Percentiles rank a stretch among this genome's conserved stretches.
phyloP scores from a whole-genome alignment of 2,888 invertebrate species.

The Diadromus collaris region DNA sequence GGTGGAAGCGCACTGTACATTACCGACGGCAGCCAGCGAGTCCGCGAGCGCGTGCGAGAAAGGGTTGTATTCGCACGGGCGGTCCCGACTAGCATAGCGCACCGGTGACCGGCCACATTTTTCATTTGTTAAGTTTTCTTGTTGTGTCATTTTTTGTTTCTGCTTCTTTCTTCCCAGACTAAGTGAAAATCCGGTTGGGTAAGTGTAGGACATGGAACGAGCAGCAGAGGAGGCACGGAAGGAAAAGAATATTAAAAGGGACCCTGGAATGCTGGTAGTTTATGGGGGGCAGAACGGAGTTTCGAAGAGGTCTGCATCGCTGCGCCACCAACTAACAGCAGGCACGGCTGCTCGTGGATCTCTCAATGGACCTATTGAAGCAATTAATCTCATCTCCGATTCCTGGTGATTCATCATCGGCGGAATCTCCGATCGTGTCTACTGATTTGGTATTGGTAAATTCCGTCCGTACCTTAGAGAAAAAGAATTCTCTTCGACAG shows the following conservation, averaged over 20 bases:
- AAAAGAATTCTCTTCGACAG: constrained; percentile 35
- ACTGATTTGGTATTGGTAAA: constrained; percentile 63
- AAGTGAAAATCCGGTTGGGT: constrained; percentile 57
- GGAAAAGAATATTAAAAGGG: constrained; percentile 28
- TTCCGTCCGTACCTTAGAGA: constrained; percentile 65
- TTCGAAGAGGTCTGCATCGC: constrained; percentile 8
- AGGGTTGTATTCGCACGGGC: constrained; percentile 45
- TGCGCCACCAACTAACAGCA: constrained; percentile 7
- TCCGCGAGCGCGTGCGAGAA: constrained; percentile 46
- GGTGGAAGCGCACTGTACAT: constrained; percentile 11
- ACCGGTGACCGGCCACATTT: constrained; percentile 39
- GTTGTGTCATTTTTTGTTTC: not conserved
- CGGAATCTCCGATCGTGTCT: constrained; percentile 31
- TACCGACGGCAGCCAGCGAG: constrained; percentile 29
- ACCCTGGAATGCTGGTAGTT: constrained; percentile 22
- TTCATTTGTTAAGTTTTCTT: constrained; percentile 47
- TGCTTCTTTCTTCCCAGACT: constrained; percentile 26
- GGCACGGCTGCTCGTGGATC: constrained; percentile 39
- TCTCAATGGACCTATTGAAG: constrained; percentile 61
- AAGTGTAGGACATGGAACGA: constrained; percentile 37
- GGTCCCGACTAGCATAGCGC: constrained; percentile 17
- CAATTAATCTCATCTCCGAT: constrained; percentile 62
- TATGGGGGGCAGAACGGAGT: constrained; percentile 3
- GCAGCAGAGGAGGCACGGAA: not conserved
- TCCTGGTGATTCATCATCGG: constrained; percentile 51